Evolutionary conservation across 2,797 vertebrate genomes (phyloP).

Genomic region (Octomys mimax): DNA sequence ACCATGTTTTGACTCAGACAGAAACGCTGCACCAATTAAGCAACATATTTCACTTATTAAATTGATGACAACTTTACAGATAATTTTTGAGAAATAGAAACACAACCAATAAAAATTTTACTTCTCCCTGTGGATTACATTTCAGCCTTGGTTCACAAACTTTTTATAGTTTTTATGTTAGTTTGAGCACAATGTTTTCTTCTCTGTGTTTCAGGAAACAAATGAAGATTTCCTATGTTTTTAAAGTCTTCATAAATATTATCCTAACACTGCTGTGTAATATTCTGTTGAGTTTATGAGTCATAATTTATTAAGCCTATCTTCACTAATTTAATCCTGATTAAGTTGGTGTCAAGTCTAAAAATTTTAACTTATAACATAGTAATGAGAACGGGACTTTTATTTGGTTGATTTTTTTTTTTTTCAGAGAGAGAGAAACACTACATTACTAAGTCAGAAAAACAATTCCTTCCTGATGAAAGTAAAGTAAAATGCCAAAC

Average conservation of each 20-base stretch:
- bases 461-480: not conserved
- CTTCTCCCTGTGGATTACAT: slow-evolving; percentile 13
- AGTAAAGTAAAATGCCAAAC: not conserved
- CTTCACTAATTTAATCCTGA: not conserved
- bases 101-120: slow-evolving; percentile 22
- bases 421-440: not conserved
- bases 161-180: not conserved
- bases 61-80: slow-evolving; percentile 19
- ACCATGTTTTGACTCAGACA: not conserved
- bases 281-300: not conserved
- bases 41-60: slow-evolving; percentile 16
- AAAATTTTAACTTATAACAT: not conserved
- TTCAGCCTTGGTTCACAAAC: slow-evolving; percentile 15
- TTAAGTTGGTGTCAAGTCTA: not conserved
- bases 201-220: not conserved
- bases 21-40: slow-evolving; percentile 11
- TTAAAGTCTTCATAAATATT: not conserved
- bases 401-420: not conserved
- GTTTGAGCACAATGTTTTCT: not conserved
- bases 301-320: slow-evolving; percentile 14
- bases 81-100: slow-evolving; percentile 41
- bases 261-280: not conserved
- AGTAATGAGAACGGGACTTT: not conserved
- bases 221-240: not conserved
- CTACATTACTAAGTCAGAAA: not conserved